phyloP scores from a whole-genome alignment of 2,888 invertebrate genomes.

The Tinea semifulvella region DNA sequence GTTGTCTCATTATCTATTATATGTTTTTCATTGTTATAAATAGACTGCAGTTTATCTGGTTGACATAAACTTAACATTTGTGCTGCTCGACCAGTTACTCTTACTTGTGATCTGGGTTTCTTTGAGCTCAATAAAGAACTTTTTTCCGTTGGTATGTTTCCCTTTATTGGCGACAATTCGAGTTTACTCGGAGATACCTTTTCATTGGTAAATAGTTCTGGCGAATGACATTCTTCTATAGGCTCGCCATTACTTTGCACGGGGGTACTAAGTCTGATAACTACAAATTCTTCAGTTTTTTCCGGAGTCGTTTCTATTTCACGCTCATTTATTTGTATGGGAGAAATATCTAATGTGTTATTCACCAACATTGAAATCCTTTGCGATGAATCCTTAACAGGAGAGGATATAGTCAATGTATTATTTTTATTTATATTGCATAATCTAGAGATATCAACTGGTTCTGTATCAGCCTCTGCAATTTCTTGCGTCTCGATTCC shows the following conservation, averaged over 20 bases:
- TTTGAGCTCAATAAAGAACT: conserved; percentile 49
- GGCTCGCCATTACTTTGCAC: conserved; percentile 51
- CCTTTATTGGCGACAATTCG: conserved; percentile 48
- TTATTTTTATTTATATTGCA: neutral
- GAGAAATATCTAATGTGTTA: conserved; percentile 69
- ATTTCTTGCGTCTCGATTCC: conserved; percentile 21
- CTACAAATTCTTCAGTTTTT: conserved; percentile 42
- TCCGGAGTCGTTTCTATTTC: conserved; percentile 38
- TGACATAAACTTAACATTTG: conserved; percentile 57
- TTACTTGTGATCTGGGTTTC: conserved; percentile 46
- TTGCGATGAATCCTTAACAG: conserved; percentile 41
- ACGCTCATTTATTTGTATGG: conserved; percentile 55
- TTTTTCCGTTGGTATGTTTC: conserved; percentile 25
- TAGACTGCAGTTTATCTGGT: conserved; percentile 35
- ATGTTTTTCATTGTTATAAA: conserved; percentile 30
- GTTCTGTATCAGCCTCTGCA: conserved; percentile 47
- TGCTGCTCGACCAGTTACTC: conserved; percentile 45
- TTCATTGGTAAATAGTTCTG: conserved; percentile 57
- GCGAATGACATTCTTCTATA: conserved; percentile 41
- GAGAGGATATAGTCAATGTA: conserved; percentile 34
- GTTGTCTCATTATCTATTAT: conserved; percentile 32
- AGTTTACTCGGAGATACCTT: conserved; percentile 49
- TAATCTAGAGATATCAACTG: conserved; percentile 26
- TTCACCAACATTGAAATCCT: conserved; percentile 64
- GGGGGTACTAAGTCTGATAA: conserved; percentile 45